These are phyloP conservation scores for Deilephila elpenor DNA, from an alignment of 2,888 invertebrate species.

Conservation along the genomic window DNA sequence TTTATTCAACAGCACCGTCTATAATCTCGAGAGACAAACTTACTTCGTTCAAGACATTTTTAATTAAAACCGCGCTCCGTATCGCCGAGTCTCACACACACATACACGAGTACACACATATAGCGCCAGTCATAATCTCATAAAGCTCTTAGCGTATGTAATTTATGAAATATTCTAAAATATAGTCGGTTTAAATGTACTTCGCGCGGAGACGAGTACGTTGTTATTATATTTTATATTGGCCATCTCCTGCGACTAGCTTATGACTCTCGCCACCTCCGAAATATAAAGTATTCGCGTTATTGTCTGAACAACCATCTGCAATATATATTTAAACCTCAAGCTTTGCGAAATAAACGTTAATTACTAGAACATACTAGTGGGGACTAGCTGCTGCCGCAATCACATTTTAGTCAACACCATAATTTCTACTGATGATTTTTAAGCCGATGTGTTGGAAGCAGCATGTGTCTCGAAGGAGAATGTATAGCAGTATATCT, in stretches of 20 bases:
- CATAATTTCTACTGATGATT: too few relatives aligned
- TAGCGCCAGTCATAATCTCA: neutral
- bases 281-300: neutral
- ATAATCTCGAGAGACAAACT: neutral
- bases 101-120: neutral
- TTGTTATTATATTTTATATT: neutral
- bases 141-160: conserved; percentile 1
- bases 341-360: neutral
- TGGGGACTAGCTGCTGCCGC: too few relatives aligned
- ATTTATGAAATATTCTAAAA: conserved; percentile 6
- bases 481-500: too few relatives aligned
- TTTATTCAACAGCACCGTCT: neutral
- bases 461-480: too few relatives aligned
- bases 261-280: neutral
- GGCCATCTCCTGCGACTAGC: neutral
- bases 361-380: too few relatives aligned
- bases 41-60: conserved; percentile 3
- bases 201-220: neutral
- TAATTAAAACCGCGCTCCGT: conserved; percentile 2
- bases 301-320: neutral
- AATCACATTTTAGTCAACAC: too few relatives aligned
- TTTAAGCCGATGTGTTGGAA: too few relatives aligned
- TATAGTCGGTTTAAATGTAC: conserved; percentile 2
- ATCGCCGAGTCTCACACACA: neutral
- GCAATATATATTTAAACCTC: neutral